A percentile compares a stretch with the other conserved stretches of the same genome.
phyloP scores from a whole-genome alignment of 92 coral and sea anemone genomes.

The Palythoa heliodiscus region DNA sequence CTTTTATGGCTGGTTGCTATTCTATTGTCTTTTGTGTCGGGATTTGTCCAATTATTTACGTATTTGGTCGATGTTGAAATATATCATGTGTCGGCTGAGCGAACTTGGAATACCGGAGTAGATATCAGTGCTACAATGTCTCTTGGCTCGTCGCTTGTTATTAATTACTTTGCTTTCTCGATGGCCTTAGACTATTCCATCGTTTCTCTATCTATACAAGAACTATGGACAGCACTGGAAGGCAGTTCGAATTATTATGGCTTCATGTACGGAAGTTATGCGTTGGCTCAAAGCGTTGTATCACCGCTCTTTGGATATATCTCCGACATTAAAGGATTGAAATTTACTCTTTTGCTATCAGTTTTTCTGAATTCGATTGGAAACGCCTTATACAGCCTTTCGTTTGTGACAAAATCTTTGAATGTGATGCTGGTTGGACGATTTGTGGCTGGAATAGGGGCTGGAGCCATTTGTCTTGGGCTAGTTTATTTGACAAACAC shows the following conservation, averaged over 20 bases:
- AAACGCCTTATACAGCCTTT: conserved; percentile 79
- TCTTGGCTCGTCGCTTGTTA: conserved; percentile 71
- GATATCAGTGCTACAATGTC: conserved; percentile 13
- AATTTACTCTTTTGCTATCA: conserved; percentile 81
- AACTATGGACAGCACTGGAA: conserved; percentile 78
- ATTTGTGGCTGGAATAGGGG: conserved; percentile 80
- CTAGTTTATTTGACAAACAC: conserved; percentile 89
- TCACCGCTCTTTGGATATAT: conserved; percentile 93
- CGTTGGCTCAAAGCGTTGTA: conserved; percentile 81
- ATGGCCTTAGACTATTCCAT: conserved; percentile 93
- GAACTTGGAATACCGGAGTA: background rate
- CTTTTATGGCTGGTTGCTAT: background rate
- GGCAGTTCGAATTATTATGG: conserved; percentile 77
- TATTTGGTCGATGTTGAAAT: background rate
- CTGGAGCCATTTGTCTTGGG: conserved; percentile 53
- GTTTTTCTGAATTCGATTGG: conserved; percentile 78
- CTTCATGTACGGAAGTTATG: conserved; percentile 91
- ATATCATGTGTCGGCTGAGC: background rate
- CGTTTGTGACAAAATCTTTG: conserved; percentile 73
- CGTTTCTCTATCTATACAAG: conserved; percentile 76
- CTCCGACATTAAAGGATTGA: conserved; percentile 90
- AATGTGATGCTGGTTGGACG: conserved; percentile 82
- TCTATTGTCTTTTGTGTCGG: background rate
- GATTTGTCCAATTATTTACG: background rate
- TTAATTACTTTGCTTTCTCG: conserved; percentile 89